phyloP scores from a whole-genome alignment of 2,888 invertebrate genomes.

The Apotomis capreana region DNA sequence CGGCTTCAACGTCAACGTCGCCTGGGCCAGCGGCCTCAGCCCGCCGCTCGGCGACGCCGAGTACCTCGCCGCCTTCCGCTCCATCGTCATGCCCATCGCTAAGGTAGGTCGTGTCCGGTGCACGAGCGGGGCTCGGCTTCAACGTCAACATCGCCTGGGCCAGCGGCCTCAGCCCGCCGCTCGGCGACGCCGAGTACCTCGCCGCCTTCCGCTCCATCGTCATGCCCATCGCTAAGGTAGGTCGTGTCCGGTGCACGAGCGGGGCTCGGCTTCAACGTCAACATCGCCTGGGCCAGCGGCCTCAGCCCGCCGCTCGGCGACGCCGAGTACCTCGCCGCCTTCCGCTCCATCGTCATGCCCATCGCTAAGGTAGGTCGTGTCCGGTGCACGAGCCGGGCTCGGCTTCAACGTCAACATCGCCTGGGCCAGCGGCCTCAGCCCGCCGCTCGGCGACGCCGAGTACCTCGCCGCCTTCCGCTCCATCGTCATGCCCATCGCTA shows the following conservation, averaged over 20 bases:
- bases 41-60: conserved; percentile 98
- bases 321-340: conserved; percentile 98
- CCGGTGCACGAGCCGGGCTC: no score
- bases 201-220: conserved; percentile 86
- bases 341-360: conserved; percentile 97
- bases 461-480: conserved; percentile 93
- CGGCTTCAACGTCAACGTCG: background rate
- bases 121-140: no score
- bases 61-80: conserved; percentile 93
- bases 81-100: background rate
- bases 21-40: conserved; percentile 95
- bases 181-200: conserved; percentile 98
- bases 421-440: conserved; percentile 95
- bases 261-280: conserved; percentile 97
- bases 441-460: conserved; percentile 97
- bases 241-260: no score
- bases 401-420: conserved; percentile 60
- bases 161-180: conserved; percentile 93
- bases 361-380: conserved; percentile 88
- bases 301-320: conserved; percentile 96
- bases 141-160: conserved; percentile 87
- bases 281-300: conserved; percentile 97
- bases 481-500: background rate
- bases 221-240: background rate
- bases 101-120: no score